Evolutionary conservation across 2,113 vertebrate species (phyloP), one percentile per base, ranked within the genome.

Genomic region (Excalfactoria chinensis): DNA sequence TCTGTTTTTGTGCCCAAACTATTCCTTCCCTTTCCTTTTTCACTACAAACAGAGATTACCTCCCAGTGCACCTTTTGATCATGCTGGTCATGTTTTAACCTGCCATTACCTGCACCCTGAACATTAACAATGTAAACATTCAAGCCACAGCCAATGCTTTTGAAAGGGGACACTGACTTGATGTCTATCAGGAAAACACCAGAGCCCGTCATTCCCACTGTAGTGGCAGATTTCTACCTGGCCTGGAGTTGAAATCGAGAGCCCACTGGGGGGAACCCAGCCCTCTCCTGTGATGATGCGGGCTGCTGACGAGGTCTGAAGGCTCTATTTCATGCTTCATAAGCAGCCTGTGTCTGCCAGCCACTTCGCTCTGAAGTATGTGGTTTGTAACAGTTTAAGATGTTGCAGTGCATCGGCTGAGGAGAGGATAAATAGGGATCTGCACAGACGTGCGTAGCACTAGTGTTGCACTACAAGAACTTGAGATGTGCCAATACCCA

Each of bases 331-430:
- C 89, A 88, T 40, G 85, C 90, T 90, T 73, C 49, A 93, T 74
- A 83, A 94, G 88, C 91, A 84, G 60, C 43, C 87, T 55, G 15
- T 28, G 60, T 32, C 30, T 51, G 92, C 97, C 94, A 93, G 93
- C 81, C 78, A 58, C 79, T 89, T 79, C 95, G 80, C 91, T 96
- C 94, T 91, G 87, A 95, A 95, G 94, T 15, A 40, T 91, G 96
- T 88, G 96, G 97, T 97, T 97, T 97, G 94, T 91, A 96, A 95
- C 95, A 95, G 85, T 91, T 98, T 97, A 98, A 98, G 95, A 95
- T 97, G 96, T 97, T 73, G 23, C 86, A 95, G 94, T 80, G 88
- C 95, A 97, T 97, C 95, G 95, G 70, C 60, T 59, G 78, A 82
- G 76, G 83, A 70, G 66, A 83, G 30, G 63, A 63, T 21, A 55